Conservation (phyloP, 2,888 invertebrate species). For the Drosophila merina region DNA sequence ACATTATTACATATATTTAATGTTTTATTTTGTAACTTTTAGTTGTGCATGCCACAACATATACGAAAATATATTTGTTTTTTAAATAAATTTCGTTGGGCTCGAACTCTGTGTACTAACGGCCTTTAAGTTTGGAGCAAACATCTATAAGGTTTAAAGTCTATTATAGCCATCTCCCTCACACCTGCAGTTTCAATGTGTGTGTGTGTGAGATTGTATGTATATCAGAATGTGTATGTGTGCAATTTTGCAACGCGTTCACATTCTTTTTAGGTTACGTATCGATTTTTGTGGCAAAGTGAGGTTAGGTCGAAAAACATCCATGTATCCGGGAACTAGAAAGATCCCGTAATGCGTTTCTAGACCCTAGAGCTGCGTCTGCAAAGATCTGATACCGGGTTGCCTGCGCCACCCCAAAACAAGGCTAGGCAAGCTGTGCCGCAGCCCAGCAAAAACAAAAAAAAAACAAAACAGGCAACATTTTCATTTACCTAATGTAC, state of each 20-base stretch:
- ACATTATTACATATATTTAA: not conserved
- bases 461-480: conserved; percentile 50
- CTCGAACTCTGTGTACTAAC: not conserved
- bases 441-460: conserved; percentile 33
- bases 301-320: conserved; percentile 62
- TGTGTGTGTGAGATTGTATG: conserved; percentile 42
- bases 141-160: conserved; percentile 38
- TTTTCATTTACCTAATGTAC: conserved; percentile 52
- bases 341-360: conserved; percentile 7
- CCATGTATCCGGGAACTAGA: conserved; percentile 14
- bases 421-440: conserved; percentile 3
- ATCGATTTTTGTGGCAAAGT: conserved; percentile 70
- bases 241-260: conserved; percentile 63
- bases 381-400: not conserved
- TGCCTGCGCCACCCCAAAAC: not conserved
- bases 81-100: not conserved
- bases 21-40: not conserved
- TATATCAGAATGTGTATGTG: conserved; percentile 49
- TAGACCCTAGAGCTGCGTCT: not conserved
- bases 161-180: conserved; percentile 64
- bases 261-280: conserved; percentile 78
- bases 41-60: conserved; percentile 4
- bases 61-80: conserved; percentile 6
- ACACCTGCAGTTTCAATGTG: conserved; percentile 22
- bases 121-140: not conserved